Conservation (phyloP, 2,888 invertebrate genomes). For the Aleiodes testaceus region DNA sequence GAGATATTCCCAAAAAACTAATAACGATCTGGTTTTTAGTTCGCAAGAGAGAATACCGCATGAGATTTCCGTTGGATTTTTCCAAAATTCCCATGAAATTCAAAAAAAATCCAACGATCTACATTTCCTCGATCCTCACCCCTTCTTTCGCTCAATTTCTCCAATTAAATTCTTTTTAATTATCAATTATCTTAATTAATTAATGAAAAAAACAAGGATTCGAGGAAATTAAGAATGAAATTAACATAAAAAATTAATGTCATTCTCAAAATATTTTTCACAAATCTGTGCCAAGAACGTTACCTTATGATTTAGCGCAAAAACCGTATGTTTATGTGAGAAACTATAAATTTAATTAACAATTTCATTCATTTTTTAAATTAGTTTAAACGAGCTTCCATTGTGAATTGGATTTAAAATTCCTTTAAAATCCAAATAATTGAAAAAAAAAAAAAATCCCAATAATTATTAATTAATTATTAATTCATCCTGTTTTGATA, state of each 20-base stretch:
- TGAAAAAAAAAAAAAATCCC: background rate
- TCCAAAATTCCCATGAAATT: background rate
- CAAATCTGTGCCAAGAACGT: slow-evolving; percentile 66
- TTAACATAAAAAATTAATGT: background rate
- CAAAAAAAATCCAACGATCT: slow-evolving; percentile 24
- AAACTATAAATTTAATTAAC: slow-evolving; percentile 13
- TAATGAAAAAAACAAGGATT: background rate
- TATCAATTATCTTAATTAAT: background rate
- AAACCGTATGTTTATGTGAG: slow-evolving; percentile 38
- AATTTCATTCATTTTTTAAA: background rate
- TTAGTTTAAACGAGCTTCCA: slow-evolving; percentile 37
- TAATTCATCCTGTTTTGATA: slow-evolving; percentile 18
- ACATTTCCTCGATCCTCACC: slow-evolving; percentile 31
- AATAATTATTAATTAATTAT: slow-evolving; percentile 6
- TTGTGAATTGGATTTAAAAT: slow-evolving; percentile 1
- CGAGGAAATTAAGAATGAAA: slow-evolving; percentile 1
- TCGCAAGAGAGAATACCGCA: slow-evolving; percentile 36
- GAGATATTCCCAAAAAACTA: no score
- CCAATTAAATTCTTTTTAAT: background rate
- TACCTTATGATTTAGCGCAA: slow-evolving; percentile 57
- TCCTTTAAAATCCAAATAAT: background rate
- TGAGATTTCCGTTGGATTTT: slow-evolving; percentile 44
- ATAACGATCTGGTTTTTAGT: slow-evolving; percentile 34
- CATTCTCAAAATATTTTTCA: slow-evolving; percentile 31
- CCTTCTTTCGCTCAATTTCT: background rate